A percentile compares a stretch with the other conserved stretches of the same genome.
These are phyloP conservation scores for Rachycentron canadum DNA, from an alignment of 2,797 vertebrate species.

Conservation along the genomic window DNA sequence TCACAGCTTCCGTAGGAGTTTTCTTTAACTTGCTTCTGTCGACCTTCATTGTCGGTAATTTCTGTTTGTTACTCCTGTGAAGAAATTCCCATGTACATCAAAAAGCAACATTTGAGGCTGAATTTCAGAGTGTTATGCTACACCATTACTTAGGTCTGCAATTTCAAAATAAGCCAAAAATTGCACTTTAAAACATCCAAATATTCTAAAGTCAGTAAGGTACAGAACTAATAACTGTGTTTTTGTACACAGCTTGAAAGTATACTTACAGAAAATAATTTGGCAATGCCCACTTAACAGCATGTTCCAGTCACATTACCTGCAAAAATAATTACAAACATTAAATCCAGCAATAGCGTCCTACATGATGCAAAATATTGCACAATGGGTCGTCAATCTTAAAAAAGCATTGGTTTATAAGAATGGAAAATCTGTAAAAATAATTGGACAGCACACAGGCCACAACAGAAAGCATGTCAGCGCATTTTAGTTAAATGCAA, in stretches of 20 bases:
- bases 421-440: not conserved
- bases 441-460: not conserved
- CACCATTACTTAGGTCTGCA: not conserved
- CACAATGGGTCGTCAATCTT: not conserved
- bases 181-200: not conserved
- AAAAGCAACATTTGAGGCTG: slow-evolving; percentile 1
- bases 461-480: not conserved
- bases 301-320: slow-evolving; percentile 85
- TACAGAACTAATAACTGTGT: not conserved
- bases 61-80: slow-evolving; percentile 85
- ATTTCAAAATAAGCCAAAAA: not conserved
- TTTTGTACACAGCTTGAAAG: slow-evolving; percentile 1
- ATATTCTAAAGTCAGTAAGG: not conserved
- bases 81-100: slow-evolving; percentile 40
- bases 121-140: not conserved
- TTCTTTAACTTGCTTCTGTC: slow-evolving; percentile 98
- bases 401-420: not conserved
- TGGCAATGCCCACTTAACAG: slow-evolving; percentile 84
- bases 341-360: not conserved
- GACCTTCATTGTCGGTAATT: slow-evolving; percentile 94
- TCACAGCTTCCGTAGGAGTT: slow-evolving; percentile 97
- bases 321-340: slow-evolving; percentile 53
- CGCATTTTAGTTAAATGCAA: not conserved
- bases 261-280: slow-evolving; percentile 84
- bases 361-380: not conserved